A percentile compares a stretch with the other conserved stretches of the same genome.
Evolutionary conservation across 2,113 vertebrate species (phyloP).

Genomic region (Natator depressus): DNA sequence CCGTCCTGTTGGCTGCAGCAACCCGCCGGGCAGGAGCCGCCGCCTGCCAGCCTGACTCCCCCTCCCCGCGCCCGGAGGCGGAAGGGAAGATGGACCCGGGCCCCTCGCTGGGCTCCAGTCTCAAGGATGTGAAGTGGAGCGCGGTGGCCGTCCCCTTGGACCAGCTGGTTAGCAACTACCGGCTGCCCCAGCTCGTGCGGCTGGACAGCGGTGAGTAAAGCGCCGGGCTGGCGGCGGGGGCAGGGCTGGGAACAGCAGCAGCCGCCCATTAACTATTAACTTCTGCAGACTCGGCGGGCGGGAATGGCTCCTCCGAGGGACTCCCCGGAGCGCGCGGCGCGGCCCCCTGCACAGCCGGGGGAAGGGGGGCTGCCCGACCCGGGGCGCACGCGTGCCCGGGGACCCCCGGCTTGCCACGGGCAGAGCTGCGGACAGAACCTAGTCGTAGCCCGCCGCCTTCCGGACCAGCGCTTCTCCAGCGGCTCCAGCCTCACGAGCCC

Average conservation of each 20-base stretch:
- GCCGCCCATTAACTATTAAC: not conserved
- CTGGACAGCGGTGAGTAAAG: conserved; percentile 71
- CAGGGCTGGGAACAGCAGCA: not conserved
- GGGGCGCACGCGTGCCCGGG: not conserved
- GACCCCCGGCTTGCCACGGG: not conserved
- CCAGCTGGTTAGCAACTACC: conserved; percentile 91
- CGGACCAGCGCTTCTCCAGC: not conserved
- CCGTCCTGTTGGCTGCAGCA: not conserved
- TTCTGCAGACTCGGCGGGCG: not conserved
- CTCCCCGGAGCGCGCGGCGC: not conserved
- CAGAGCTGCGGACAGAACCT: not conserved
- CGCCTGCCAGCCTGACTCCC: conserved; percentile 8
- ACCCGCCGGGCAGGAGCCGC: not conserved
- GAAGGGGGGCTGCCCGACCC: not conserved
- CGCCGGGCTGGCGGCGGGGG: not conserved
- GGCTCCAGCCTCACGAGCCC: not conserved
- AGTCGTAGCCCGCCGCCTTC: not conserved
- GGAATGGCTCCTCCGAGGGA: not conserved
- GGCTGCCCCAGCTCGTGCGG: conserved; percentile 91
- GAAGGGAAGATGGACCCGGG: conserved; percentile 78
- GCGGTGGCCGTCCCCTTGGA: conserved; percentile 89
- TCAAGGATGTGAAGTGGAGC: conserved; percentile 96
- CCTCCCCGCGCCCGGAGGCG: not conserved
- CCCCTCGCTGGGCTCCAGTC: conserved; percentile 79
- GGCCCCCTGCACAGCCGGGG: too few relatives aligned